These are phyloP conservation scores for Athene cunicularia DNA, from an alignment of 2,113 vertebrate species.

Conservation along the genomic window DNA sequence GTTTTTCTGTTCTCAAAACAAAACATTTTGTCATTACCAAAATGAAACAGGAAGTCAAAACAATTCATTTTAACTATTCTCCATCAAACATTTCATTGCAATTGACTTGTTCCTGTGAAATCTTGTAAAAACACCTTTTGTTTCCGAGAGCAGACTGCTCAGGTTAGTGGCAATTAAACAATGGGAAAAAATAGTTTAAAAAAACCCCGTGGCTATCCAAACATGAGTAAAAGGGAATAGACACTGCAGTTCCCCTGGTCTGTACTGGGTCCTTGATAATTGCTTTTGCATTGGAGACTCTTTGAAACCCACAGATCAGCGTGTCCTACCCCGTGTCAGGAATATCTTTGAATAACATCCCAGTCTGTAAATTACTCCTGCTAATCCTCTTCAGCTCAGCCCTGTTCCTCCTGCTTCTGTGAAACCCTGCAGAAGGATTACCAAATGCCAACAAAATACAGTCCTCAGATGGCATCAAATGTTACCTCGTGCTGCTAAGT, in stretches of 20 bases:
- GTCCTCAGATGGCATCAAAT: neutral
- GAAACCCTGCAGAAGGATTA: neutral
- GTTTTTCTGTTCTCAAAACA: neutral
- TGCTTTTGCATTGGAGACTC: neutral
- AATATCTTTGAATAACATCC: neutral
- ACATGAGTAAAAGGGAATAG: neutral
- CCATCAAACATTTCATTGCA: neutral
- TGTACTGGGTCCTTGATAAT: neutral
- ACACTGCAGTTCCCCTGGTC: neutral
- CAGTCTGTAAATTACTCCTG: neutral
- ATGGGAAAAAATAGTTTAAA: neutral
- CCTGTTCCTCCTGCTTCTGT: neutral
- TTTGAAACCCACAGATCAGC: neutral
- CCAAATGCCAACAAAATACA: neutral
- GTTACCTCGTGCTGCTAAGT: neutral
- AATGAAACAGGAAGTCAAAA: conserved; percentile 26
- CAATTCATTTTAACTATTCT: conserved; percentile 16
- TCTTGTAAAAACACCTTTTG: neutral
- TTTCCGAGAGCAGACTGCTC: neutral
- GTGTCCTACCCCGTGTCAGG: neutral
- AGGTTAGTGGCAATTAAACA: neutral
- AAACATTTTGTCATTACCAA: conserved; percentile 12
- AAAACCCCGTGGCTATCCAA: neutral
- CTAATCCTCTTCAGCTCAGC: conserved; percentile 34
- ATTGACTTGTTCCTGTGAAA: neutral